These are phyloP conservation scores for Mola mola DNA, from an alignment of 2,113 vertebrate genomes.

Conservation along the genomic window DNA sequence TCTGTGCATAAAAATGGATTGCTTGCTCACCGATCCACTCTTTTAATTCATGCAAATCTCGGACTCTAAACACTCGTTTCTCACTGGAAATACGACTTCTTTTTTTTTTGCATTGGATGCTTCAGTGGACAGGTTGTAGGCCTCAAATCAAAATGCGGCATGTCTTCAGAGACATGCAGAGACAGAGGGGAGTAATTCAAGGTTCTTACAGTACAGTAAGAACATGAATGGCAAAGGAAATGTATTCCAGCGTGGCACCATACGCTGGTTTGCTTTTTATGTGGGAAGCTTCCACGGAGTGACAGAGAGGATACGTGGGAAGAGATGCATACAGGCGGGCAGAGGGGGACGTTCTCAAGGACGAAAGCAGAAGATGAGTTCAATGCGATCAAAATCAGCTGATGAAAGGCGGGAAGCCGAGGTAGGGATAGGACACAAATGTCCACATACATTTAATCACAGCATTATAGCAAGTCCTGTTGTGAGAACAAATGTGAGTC, in stretches of 20 bases:
- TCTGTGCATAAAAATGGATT: constrained; percentile 31
- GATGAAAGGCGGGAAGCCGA: constrained; percentile 38
- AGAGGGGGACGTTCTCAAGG: constrained; percentile 69
- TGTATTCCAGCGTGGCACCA: constrained; percentile 65
- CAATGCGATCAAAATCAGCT: constrained; percentile 8
- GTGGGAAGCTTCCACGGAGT: constrained; percentile 45
- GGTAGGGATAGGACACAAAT: constrained; percentile 24
- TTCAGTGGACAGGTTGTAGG: constrained; percentile 20
- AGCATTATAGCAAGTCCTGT: constrained; percentile 21
- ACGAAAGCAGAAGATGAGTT: constrained; percentile 36
- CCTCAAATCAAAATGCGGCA: constrained; percentile 41
- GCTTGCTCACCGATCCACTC: constrained; percentile 19
- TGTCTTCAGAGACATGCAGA: constrained; percentile 15
- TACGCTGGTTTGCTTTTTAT: constrained; percentile 65
- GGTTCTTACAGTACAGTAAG: constrained; percentile 47
- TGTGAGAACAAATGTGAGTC: constrained; percentile 25
- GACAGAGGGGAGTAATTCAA: constrained; percentile 32
- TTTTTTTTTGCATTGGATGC: constrained; percentile 41
- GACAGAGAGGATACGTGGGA: constrained; percentile 43
- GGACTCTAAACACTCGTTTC: neutral
- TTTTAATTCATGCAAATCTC: constrained; percentile 34
- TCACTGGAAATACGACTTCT: constrained; percentile 28
- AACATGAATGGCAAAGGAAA: constrained; percentile 58
- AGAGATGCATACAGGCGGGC: constrained; percentile 25
- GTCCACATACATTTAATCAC: constrained; percentile 29